phyloP scores from a whole-genome alignment of 2,797 vertebrate species.

The Rhinella marina region DNA sequence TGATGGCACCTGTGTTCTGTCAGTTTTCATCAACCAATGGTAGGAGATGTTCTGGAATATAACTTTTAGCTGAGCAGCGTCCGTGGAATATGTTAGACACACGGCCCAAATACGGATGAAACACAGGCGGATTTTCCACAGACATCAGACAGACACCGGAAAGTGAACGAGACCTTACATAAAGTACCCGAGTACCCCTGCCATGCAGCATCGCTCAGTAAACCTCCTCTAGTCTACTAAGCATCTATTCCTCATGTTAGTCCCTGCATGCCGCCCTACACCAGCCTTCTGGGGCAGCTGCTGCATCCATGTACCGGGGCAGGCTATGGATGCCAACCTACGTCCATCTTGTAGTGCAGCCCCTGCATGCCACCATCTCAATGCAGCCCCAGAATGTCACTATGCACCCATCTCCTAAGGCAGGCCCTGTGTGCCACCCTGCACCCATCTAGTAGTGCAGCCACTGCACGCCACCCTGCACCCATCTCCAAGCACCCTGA shows the following conservation, averaged over 20 bases:
- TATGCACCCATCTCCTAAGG: not conserved
- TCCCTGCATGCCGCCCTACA: not conserved
- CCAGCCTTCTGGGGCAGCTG: rapidly evolving
- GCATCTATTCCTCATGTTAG: not conserved
- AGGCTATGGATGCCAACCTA: not conserved
- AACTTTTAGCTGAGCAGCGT: no score
- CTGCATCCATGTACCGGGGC: not conserved
- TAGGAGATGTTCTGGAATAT: no score
- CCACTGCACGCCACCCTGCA: not conserved
- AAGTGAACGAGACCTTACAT: not conserved
- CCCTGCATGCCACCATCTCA: not conserved
- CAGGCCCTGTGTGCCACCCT: not conserved
- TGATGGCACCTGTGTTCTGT: no score
- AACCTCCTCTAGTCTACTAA: not conserved
- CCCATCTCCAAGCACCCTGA: not conserved
- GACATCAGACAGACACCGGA: no score
- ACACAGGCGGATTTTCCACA: no score
- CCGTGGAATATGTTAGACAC: no score
- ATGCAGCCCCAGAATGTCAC: not conserved
- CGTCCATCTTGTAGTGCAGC: not conserved
- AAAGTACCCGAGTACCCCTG: not conserved
- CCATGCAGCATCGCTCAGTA: not conserved
- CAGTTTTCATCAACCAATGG: no score
- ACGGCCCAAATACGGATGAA: no score
- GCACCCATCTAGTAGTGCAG: not conserved